Percentiles rank a stretch among this genome's conserved stretches.
phyloP scores from a whole-genome alignment of 1,140 invertebrate genomes.

The Hycleus phaleratus region DNA sequence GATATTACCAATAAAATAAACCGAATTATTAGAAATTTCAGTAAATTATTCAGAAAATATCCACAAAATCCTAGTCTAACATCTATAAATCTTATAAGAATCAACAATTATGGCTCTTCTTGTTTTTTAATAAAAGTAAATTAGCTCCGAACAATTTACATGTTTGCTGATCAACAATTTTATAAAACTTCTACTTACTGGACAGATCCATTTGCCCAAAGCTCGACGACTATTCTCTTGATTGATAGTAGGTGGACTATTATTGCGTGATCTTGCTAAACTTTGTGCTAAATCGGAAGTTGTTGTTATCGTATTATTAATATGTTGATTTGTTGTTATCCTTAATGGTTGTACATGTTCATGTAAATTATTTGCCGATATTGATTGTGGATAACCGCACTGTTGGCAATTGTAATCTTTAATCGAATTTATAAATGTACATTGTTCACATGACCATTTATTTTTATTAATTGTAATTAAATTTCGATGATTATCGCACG shows the following conservation, averaged over 20 bases:
- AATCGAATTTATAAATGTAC: slow-evolving; percentile 75
- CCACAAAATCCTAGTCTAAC: too few relatives aligned
- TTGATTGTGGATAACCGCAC: slow-evolving; percentile 48
- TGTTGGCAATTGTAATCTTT: slow-evolving; percentile 64
- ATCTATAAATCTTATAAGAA: too few relatives aligned
- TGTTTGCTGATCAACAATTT: too few relatives aligned
- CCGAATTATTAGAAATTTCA: too few relatives aligned
- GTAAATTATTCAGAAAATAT: too few relatives aligned
- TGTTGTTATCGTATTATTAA: slow-evolving; percentile 13
- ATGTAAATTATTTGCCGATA: slow-evolving; percentile 45
- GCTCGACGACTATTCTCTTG: slow-evolving; percentile 21
- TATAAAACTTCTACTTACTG: slow-evolving; percentile 20
- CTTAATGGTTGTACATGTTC: slow-evolving; percentile 58
- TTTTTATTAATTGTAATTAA: slow-evolving; percentile 18
- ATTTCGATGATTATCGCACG: slow-evolving; percentile 24
- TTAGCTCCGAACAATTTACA: too few relatives aligned
- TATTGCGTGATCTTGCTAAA: slow-evolving; percentile 38
- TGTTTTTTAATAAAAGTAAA: too few relatives aligned
- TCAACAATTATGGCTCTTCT: too few relatives aligned
- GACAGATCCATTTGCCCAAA: slow-evolving; percentile 37
- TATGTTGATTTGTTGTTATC: slow-evolving; percentile 37
- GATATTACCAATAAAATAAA: too few relatives aligned
- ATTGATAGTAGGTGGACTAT: slow-evolving; percentile 37
- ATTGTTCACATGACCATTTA: slow-evolving; percentile 74
- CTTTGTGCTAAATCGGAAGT: slow-evolving; percentile 38